Conservation (phyloP, 2,113 vertebrate genomes). For the Carollia perspicillata region DNA sequence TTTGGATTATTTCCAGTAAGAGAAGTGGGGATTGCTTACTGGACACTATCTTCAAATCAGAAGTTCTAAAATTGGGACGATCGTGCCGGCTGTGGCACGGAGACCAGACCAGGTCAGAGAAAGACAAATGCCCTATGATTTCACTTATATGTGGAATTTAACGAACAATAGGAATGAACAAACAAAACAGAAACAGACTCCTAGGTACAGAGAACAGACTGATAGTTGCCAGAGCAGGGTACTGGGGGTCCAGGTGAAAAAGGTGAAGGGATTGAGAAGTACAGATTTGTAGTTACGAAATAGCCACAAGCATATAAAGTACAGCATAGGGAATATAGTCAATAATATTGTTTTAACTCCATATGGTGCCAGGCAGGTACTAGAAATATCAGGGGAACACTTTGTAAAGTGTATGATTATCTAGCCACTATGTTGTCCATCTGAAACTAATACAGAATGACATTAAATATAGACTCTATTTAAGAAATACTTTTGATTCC, state of each 20-base stretch:
- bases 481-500: not conserved
- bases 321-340: not conserved
- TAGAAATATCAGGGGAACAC: not conserved
- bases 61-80: not conserved
- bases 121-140: not conserved
- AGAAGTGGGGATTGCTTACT: not conserved
- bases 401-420: not conserved
- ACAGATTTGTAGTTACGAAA: not conserved
- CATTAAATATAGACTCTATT: not conserved
- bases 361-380: not conserved
- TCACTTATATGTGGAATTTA: not conserved
- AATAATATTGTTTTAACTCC: not conserved
- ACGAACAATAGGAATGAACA: not conserved
- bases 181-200: not conserved
- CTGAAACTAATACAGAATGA: not conserved
- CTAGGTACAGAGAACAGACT: not conserved
- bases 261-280: not conserved
- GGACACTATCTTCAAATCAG: not conserved
- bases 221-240: not conserved
- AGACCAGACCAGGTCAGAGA: not conserved
- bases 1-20: not conserved
- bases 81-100: rapidly evolving
- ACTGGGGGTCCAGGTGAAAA: not conserved
- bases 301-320: not conserved
- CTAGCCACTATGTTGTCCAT: not conserved